Percentiles rank a stretch among this genome's conserved stretches.
Conservation (phyloP, 2,888 invertebrate genomes). For the Cerceris ruficornis region DNA sequence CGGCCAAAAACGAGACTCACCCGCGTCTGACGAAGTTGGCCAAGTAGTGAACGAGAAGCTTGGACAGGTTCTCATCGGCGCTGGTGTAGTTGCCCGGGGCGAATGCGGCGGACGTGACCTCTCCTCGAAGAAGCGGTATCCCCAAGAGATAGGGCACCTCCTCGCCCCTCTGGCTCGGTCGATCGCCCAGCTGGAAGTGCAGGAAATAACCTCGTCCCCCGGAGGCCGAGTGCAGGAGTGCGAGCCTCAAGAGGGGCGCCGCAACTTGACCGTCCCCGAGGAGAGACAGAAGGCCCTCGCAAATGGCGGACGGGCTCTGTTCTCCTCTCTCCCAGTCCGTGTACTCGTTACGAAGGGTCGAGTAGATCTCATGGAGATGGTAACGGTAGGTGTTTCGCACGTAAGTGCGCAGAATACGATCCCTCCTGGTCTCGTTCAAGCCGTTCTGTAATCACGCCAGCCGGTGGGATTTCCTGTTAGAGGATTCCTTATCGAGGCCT, state of each 20-base stretch:
- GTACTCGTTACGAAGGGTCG: slow-evolving; percentile 96
- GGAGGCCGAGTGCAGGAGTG: slow-evolving; percentile 89
- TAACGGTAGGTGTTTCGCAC: slow-evolving; percentile 97
- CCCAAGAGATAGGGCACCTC: slow-evolving; percentile 94
- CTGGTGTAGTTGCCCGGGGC: slow-evolving; percentile 91
- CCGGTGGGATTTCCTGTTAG: neutral
- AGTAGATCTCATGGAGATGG: slow-evolving; percentile 97
- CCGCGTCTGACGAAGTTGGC: slow-evolving; percentile 94
- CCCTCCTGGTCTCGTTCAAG: slow-evolving; percentile 93
- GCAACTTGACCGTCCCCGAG: slow-evolving; percentile 96
- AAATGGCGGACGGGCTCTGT: slow-evolving; percentile 89
- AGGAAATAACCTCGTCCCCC: slow-evolving; percentile 93
- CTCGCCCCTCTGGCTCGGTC: slow-evolving; percentile 93
- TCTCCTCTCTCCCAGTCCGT: slow-evolving; percentile 97
- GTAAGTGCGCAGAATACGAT: slow-evolving; percentile 93
- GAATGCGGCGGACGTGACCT: slow-evolving; percentile 83
- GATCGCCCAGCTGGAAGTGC: slow-evolving; percentile 93
- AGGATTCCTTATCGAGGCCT: neutral
- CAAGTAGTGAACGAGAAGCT: slow-evolving; percentile 91
- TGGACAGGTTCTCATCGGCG: slow-evolving; percentile 90
- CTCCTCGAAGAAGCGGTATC: slow-evolving; percentile 87
- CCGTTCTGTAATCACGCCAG: slow-evolving; percentile 87
- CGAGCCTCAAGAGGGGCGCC: slow-evolving; percentile 91
- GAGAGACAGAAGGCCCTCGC: slow-evolving; percentile 90
- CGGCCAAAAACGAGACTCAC: slow-evolving; percentile 83